Conservation (phyloP, 2,113 vertebrate species). For the Cyprinodon variegatus region DNA sequence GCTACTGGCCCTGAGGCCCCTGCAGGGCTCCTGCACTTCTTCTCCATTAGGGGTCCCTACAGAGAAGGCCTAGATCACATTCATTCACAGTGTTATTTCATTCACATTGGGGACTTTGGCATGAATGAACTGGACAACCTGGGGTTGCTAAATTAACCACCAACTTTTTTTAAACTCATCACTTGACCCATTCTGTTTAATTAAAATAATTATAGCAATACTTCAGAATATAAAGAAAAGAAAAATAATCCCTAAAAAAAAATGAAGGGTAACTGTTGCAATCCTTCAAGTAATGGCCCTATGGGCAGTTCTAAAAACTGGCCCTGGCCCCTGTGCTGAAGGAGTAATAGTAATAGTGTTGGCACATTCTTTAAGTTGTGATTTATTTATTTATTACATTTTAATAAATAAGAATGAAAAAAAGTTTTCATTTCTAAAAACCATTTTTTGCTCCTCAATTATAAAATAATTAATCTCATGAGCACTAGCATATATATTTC, state of each 20-base stretch:
- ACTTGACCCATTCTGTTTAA: not conserved
- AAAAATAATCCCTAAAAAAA: too few species aligned
- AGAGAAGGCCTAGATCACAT: conserved; percentile 5
- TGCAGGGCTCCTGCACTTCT: conserved; percentile 20
- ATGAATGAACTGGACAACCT: not conserved
- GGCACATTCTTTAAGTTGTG: too few species aligned
- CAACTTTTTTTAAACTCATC: not conserved
- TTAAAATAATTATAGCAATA: not conserved
- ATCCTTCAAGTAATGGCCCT: not conserved
- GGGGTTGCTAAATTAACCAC: not conserved
- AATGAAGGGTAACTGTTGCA: not conserved
- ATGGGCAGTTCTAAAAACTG: too few species aligned
- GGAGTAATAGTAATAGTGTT: too few species aligned
- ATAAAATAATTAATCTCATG: too few species aligned
- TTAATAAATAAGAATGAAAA: too few species aligned
- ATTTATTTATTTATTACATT: too few species aligned
- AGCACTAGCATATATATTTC: too few species aligned
- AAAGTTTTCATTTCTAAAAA: too few species aligned
- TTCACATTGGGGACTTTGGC: conserved; percentile 1
- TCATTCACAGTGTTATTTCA: conserved; percentile 22
- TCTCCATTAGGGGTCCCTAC: conserved; percentile 1
- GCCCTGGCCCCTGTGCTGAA: too few species aligned
- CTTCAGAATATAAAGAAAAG: too few species aligned
- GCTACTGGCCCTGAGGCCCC: conserved; percentile 20
- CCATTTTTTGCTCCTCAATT: too few species aligned